phyloP scores from a whole-genome alignment of 2,797 vertebrate genomes.

The Buphagus erythrorhynchus region DNA sequence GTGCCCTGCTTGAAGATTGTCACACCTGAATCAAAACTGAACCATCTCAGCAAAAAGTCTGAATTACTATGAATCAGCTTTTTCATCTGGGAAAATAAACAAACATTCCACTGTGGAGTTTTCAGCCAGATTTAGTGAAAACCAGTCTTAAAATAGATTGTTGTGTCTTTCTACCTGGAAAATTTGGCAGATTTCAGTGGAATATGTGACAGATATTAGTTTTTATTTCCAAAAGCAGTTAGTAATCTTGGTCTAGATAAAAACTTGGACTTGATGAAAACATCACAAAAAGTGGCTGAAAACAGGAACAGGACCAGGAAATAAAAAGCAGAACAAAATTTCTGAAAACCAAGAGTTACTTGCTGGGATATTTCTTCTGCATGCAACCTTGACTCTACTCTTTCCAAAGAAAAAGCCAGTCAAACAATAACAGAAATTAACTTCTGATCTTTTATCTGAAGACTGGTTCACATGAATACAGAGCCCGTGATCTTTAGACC shows the following conservation, averaged over 20 bases:
- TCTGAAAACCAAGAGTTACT: background rate
- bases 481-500: background rate
- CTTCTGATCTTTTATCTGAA: background rate
- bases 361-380: background rate
- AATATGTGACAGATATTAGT: constrained; percentile 23
- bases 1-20: background rate
- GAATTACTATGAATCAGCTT: constrained; percentile 27
- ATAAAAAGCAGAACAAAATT: background rate
- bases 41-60: constrained; percentile 14
- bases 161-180: constrained; percentile 65
- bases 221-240: constrained; percentile 30
- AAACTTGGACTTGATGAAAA: background rate
- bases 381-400: background rate
- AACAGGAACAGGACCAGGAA: background rate
- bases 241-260: constrained; percentile 39
- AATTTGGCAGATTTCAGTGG: constrained; percentile 46
- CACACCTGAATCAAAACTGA: constrained; percentile 15
- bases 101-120: background rate
- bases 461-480: background rate
- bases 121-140: constrained; percentile 23
- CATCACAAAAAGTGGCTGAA: background rate
- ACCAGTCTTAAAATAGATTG: constrained; percentile 41
- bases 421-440: background rate
- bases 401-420: background rate
- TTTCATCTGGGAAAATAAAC: constrained; percentile 19